Percentiles rank a stretch among this genome's conserved stretches.
Evolutionary conservation across 2,113 vertebrate genomes (phyloP).

Genomic region (Tychaedon coryphoeus): DNA sequence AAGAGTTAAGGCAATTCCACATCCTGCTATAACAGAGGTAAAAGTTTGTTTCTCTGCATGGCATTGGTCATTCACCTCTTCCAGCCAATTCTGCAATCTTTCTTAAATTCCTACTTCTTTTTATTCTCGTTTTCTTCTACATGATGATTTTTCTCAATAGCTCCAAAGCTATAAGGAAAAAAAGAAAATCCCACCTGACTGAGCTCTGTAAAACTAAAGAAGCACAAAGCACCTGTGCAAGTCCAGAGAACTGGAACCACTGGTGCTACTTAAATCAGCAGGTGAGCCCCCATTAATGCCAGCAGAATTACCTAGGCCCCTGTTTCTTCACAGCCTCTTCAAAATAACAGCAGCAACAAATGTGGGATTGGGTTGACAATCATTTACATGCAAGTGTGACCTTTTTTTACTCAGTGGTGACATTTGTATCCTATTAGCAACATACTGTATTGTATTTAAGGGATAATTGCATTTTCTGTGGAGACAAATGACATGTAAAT

Average conservation of each 20-base stretch:
- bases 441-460: slow-evolving; percentile 73
- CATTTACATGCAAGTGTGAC: slow-evolving; percentile 56
- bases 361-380: not conserved
- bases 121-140: not conserved
- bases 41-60: not conserved
- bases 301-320: not conserved
- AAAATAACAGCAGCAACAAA: not conserved
- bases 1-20: not conserved
- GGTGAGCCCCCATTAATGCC: not conserved
- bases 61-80: not conserved
- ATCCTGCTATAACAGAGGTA: not conserved
- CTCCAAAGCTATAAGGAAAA: not conserved
- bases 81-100: not conserved
- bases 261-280: not conserved
- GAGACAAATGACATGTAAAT: slow-evolving; percentile 71
- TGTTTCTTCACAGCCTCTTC: not conserved
- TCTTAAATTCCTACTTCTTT: not conserved
- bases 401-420: slow-evolving; percentile 52
- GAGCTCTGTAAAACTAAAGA: not conserved
- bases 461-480: slow-evolving; percentile 70
- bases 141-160: not conserved
- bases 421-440: slow-evolving; percentile 71
- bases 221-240: not conserved
- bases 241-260: not conserved
- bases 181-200: not conserved